phyloP scores from a whole-genome alignment of 2,888 invertebrate genomes.

The Adineta ricciae region DNA sequence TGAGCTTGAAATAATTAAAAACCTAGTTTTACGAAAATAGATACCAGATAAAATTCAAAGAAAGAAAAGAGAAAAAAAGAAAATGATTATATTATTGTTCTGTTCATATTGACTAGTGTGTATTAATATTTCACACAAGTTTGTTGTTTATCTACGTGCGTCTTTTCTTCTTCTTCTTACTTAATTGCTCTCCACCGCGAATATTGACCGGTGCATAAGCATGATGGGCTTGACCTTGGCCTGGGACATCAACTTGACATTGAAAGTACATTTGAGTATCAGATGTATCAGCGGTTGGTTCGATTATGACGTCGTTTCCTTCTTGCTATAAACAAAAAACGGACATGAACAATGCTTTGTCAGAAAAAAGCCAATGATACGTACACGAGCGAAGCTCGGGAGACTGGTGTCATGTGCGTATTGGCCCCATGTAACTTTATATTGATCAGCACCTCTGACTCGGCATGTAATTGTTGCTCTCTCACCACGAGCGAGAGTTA shows the following conservation, averaged over 20 bases:
- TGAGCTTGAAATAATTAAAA: conserved; percentile 1
- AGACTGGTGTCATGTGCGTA: conserved; percentile 11
- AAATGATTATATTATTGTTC: not conserved
- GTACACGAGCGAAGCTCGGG: not conserved
- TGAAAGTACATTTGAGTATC: not conserved
- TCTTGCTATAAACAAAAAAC: not conserved
- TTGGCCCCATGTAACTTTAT: conserved; percentile 8
- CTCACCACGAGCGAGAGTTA: not conserved
- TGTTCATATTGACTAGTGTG: not conserved
- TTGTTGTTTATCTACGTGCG: not conserved
- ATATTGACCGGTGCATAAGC: not conserved
- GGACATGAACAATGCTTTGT: no score
- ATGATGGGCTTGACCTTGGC: not conserved
- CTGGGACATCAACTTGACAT: conserved; percentile 19
- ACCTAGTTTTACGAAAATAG: conserved; percentile 9
- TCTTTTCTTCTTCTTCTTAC: not conserved
- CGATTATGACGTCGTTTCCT: not conserved
- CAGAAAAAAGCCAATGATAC: not conserved
- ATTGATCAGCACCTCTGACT: not conserved
- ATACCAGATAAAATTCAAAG: not conserved
- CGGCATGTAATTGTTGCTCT: not conserved
- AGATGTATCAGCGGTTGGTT: not conserved
- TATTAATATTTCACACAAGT: not conserved
- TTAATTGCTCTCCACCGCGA: not conserved
- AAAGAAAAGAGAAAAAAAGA: not conserved